These are phyloP conservation scores for Danionella dracula DNA, from an alignment of 2,797 vertebrate species.

Conservation along the genomic window DNA sequence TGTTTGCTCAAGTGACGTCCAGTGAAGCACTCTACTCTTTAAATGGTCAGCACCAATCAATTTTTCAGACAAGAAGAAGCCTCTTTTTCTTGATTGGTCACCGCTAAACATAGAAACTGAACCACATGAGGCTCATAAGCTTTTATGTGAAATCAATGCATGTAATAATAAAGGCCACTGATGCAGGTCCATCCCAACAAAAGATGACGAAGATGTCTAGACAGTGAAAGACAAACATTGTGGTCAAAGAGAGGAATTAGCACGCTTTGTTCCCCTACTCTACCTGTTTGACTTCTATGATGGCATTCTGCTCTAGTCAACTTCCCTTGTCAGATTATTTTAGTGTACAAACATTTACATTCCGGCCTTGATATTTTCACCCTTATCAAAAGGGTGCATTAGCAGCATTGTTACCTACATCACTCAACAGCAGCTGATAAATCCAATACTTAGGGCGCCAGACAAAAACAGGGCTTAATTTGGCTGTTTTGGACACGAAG, in stretches of 20 bases:
- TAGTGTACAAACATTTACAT: slow-evolving; percentile 60
- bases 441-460: slow-evolving; percentile 47
- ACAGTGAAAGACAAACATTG: slow-evolving; percentile 24
- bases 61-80: neutral
- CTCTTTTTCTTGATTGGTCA: neutral
- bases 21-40: neutral
- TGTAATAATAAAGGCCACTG: slow-evolving; percentile 54
- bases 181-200: slow-evolving; percentile 47
- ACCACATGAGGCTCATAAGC: slow-evolving; percentile 43
- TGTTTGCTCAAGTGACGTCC: neutral
- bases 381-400: slow-evolving; percentile 65
- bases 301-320: slow-evolving; percentile 39
- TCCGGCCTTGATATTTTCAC: slow-evolving; percentile 40
- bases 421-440: slow-evolving; percentile 59
- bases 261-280: slow-evolving; percentile 52
- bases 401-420: slow-evolving; percentile 53
- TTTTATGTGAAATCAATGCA: slow-evolving; percentile 46
- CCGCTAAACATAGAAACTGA: slow-evolving; percentile 5
- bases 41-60: neutral
- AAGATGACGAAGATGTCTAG: slow-evolving; percentile 44
- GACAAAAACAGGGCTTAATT: slow-evolving; percentile 42
- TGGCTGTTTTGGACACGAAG: slow-evolving; percentile 25
- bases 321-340: slow-evolving; percentile 47
- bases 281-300: slow-evolving; percentile 32
- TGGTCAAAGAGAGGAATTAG: neutral